phyloP scores from a whole-genome alignment of 2,888 invertebrate genomes.

The Dryobotodes eremita region DNA sequence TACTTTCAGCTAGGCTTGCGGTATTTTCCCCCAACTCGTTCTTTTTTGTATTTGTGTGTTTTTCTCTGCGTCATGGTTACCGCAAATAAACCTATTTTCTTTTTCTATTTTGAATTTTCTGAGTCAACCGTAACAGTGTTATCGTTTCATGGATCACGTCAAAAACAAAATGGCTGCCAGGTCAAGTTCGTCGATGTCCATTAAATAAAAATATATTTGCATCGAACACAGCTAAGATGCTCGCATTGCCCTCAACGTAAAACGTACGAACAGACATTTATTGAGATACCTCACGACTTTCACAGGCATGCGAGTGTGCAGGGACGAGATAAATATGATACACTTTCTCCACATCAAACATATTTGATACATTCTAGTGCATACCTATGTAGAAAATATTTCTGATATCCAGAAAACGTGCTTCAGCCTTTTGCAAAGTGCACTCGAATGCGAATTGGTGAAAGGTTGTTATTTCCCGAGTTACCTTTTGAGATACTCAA shows the following conservation, averaged over 20 bases:
- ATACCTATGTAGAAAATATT: background rate
- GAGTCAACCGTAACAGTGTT: background rate
- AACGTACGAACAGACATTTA: conserved; percentile 57
- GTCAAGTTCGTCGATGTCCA: conserved; percentile 16
- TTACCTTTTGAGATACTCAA: background rate
- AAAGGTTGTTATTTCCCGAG: background rate
- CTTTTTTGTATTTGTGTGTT: too few relatives aligned
- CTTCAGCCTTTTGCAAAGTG: background rate
- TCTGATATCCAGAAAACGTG: background rate
- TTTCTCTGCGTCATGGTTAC: too few relatives aligned
- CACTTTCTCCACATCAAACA: conserved; percentile 17
- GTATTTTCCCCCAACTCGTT: too few relatives aligned
- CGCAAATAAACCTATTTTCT: too few relatives aligned
- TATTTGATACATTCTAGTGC: conserved; percentile 39
- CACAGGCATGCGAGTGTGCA: background rate
- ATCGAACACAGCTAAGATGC: conserved; percentile 25
- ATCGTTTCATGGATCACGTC: background rate
- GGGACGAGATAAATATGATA: conserved; percentile 7
- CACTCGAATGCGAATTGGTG: background rate
- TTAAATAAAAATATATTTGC: conserved; percentile 39
- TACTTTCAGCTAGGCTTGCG: too few relatives aligned
- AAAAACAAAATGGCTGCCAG: conserved; percentile 24
- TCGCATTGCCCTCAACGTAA: conserved; percentile 39
- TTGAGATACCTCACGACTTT: conserved; percentile 21
- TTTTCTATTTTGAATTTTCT: too few relatives aligned